Base-by-base conservation (phyloP, 2,888 invertebrate species). In the Tipula helvola region DNA sequence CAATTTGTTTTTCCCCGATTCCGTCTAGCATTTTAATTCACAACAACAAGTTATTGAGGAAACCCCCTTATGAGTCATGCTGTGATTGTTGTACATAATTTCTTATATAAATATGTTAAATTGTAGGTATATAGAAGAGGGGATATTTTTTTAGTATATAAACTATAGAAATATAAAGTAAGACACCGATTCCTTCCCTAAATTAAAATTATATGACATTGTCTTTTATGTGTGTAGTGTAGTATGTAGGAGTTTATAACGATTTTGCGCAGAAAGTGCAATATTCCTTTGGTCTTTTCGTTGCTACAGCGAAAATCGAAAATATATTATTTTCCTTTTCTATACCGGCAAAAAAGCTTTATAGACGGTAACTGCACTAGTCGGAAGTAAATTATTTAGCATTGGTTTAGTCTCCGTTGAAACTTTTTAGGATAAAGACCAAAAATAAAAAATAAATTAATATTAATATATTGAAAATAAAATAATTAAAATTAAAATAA, bases 371-470 rank as follows among this genome's bases (percentile, higher is more conserved):
- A n/a, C 28, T 71, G 10, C 18, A 5, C 13, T 36, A 36, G 10
- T 8, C 13, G 71, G 71, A 86, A 71, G 12, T 7, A 86, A 36
- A 39, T 57, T 8, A 36, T 16, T 52, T 86, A 83, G 36, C 36
- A 47, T 83, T 83, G 8, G 71, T 87, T 52, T 86, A 88, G 88
- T 88, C 87, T 88, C 87, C 85, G 87, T 87, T 86, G 86, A 87
- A 87, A 85, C 87, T 71, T 88, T 87, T 39, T 44, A 86, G 83
- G 57, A 86, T 57, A 85, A 42, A 87, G 87, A 87, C 86, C 85
- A 47, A 88, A 87, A 87, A 85, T 13, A 44, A 85, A 84, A 85
- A 28, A 16, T 0, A 57, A 7, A 44, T 52, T 52, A 13, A 47
- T 28, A 28, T 28, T n/a, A 52, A 52, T n/a, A 39, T 16, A 86